These are phyloP conservation scores for Lontra canadensis DNA, from an alignment of 2,113 vertebrate genomes.

Conservation along the genomic window DNA sequence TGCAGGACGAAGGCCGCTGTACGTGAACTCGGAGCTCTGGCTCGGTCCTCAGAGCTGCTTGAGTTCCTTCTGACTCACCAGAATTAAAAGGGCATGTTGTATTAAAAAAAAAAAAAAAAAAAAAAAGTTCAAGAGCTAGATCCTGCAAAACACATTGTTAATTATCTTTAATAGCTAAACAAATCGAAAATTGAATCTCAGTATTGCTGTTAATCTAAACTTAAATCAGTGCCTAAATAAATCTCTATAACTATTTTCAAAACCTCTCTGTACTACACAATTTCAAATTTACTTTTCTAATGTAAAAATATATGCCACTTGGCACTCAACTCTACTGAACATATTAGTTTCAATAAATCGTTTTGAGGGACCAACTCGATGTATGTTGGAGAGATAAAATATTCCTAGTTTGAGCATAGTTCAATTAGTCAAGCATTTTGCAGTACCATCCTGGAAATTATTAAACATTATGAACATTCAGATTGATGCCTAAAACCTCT, in stretches of 20 bases:
- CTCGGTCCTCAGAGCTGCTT: neutral
- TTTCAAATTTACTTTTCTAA: conserved; percentile 51
- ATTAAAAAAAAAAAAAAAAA: neutral
- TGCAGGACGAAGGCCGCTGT: conserved; percentile 77
- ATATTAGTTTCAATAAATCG: conserved; percentile 65
- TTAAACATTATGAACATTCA: neutral
- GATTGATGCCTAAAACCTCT: conserved; percentile 15
- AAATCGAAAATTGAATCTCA: conserved; percentile 26
- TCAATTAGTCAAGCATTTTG: conserved; percentile 24
- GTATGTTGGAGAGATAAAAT: conserved; percentile 42
- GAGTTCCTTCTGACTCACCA: neutral
- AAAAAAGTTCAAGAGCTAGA: neutral
- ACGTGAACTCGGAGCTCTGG: conserved; percentile 77
- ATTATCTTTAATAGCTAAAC: neutral
- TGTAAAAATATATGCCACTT: conserved; percentile 46
- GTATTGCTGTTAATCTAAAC: conserved; percentile 19
- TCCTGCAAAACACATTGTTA: neutral
- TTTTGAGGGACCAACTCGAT: conserved; percentile 11
- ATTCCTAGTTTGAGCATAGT: neutral
- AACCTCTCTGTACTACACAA: neutral
- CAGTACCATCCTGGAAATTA: conserved; percentile 11
- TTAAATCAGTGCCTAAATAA: conserved; percentile 46
- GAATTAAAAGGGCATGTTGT: neutral
- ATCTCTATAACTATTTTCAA: neutral
- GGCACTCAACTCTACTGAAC: neutral